Percentiles rank a stretch among this genome's conserved stretches.
phyloP scores from a whole-genome alignment of 2,113 vertebrate genomes.

The Mirza zaza region DNA sequence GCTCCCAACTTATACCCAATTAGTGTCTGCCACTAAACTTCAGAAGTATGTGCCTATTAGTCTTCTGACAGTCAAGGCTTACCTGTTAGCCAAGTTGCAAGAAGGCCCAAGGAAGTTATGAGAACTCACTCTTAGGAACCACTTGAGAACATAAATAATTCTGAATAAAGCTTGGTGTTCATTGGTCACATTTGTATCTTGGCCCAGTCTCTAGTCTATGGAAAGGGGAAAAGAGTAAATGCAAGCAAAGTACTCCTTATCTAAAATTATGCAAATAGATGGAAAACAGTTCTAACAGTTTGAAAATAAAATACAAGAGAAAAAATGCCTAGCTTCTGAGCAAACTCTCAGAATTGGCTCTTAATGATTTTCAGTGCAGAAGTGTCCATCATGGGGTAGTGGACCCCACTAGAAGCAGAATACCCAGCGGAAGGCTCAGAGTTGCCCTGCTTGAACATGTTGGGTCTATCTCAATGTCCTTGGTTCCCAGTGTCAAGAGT shows the following conservation, averaged over 20 bases:
- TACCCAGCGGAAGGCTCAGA: background rate
- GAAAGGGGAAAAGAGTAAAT: background rate
- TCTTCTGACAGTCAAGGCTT: background rate
- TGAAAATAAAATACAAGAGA: background rate
- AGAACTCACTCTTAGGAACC: background rate
- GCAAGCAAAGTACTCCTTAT: background rate
- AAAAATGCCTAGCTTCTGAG: background rate
- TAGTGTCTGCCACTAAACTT: background rate
- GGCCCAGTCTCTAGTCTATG: background rate
- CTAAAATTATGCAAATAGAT: background rate
- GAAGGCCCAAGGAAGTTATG: background rate
- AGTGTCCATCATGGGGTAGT: background rate
- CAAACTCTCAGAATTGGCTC: background rate
- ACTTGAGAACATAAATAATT: background rate
- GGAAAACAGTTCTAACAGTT: background rate
- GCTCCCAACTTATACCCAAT: background rate
- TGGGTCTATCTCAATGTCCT: too few species aligned
- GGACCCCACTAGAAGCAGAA: background rate
- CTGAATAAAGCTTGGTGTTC: background rate
- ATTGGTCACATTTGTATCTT: background rate
- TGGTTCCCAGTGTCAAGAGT: too few species aligned
- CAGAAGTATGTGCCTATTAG: background rate
- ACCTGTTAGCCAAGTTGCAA: background rate
- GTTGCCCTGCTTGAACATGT: background rate
- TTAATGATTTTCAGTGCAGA: background rate